Percentiles rank a stretch among this genome's conserved stretches.
These are phyloP conservation scores for Tamias sibiricus DNA, from an alignment of 2,113 vertebrate species.

Conservation along the genomic window DNA sequence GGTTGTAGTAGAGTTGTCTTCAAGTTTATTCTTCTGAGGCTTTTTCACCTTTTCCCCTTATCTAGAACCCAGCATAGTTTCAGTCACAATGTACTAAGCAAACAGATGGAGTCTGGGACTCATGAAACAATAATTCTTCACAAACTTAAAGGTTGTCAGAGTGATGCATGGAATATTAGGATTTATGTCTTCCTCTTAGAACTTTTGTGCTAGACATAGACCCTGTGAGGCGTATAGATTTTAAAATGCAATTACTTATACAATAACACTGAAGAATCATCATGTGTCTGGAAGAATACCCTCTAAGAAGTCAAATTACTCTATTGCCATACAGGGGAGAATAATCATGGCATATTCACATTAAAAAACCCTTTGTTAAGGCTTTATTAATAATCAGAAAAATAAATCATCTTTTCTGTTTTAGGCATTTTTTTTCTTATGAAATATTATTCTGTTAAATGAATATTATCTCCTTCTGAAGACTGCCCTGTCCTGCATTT, in stretches of 20 bases:
- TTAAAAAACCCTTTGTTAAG: slow-evolving; percentile 62
- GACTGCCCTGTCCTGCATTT: not conserved
- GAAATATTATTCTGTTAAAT: slow-evolving; percentile 48
- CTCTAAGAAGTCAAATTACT: slow-evolving; percentile 48
- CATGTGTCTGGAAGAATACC: slow-evolving; percentile 21
- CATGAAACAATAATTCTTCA: slow-evolving; percentile 46
- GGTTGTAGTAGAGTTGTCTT: not conserved
- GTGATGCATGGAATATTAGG: not conserved
- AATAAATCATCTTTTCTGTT: slow-evolving; percentile 60
- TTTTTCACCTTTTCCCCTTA: not conserved
- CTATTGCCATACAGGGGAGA: not conserved
- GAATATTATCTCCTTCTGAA: slow-evolving; percentile 47
- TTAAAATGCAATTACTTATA: slow-evolving; percentile 71
- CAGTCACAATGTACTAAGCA: not conserved
- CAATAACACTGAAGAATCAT: slow-evolving; percentile 56
- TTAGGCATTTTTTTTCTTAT: slow-evolving; percentile 40
- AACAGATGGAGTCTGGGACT: not conserved
- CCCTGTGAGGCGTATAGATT: slow-evolving; percentile 47
- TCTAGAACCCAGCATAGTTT: not conserved
- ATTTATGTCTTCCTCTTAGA: slow-evolving; percentile 64
- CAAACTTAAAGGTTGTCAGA: slow-evolving; percentile 57
- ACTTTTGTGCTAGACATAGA: slow-evolving; percentile 30
- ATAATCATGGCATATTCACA: slow-evolving; percentile 33
- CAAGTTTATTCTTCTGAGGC: not conserved
- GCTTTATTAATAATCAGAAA: slow-evolving; percentile 64